Base-by-base conservation (phyloP, 2,888 invertebrate species). In the Epirrita christyi region DNA sequence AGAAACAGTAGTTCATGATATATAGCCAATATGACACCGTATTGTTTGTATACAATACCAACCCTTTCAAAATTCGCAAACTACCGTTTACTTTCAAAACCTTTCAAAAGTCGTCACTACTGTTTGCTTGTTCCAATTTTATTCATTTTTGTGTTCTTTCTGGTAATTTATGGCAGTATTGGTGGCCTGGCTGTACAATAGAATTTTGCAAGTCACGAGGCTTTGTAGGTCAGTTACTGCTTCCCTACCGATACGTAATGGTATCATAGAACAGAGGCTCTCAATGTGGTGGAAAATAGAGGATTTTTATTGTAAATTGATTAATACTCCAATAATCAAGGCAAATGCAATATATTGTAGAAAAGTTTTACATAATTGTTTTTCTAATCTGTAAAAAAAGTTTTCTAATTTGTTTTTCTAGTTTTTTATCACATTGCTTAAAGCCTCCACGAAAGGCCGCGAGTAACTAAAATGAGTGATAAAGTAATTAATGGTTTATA, bases 221-320 rank as follows among this genome's bases (percentile, higher is more conserved):
- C 72, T 87, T 89, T 90, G 88, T 88, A 88, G 86, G 88, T 90
- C 85, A 88, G 84, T 88, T 76, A 73, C 78, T 71, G 70, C 72
- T 75, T 78, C 73, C 78, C 76, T 79, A 67, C 73, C 67, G 76
- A 78, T 76, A 78, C 61, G 70, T 76, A 74, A 75, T 77, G 71
- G 67, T 66, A 73, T 64, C 67, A 56, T 50, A 55, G 55, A 45
- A 2, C 75, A 71, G 61, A 48, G 80, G 6, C 70, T 66, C 76
- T 78, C 83, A 88, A 88, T 80, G 61, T 42, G 41, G 4, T 9
- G 3, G 8, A 29, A 29, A 7, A 32, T 32, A 4, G 2, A 21
- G 21, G 21, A 21, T 21, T 21, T 21, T 21, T 21, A n/a, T n/a
- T n/a, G n/a, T n/a, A n/a, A n/a, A n/a, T n/a, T n/a, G n/a, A n/a